These are phyloP conservation scores for Magallana angulata DNA, from an alignment of 1,140 invertebrate genomes.

Conservation along the genomic window DNA sequence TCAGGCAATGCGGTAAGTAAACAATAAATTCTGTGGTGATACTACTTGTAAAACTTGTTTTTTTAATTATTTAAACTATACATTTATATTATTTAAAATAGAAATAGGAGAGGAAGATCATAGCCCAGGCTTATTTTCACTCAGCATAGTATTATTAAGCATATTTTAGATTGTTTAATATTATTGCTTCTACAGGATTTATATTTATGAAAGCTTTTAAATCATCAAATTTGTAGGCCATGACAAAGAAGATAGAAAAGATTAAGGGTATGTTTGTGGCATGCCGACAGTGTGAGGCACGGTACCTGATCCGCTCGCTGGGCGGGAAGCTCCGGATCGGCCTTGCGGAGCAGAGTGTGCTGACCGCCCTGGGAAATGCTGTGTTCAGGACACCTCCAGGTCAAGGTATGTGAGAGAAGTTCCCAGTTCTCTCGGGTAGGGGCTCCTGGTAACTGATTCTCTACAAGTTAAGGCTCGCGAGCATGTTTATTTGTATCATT, in stretches of 20 bases:
- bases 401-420: conserved; percentile 68
- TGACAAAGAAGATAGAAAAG: conserved; percentile 93
- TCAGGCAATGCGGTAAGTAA: conserved; percentile 84
- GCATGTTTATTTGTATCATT: no score
- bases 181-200: no score
- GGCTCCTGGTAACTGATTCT: no score
- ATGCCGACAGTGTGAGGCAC: conserved; percentile 93
- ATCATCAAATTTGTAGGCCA: conserved; percentile 70
- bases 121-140: no score
- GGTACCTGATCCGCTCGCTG: conserved; percentile 94
- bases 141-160: no score
- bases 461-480: no score
- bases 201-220: background rate
- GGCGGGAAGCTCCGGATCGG: conserved; percentile 97
- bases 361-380: conserved; percentile 92
- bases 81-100: no score
- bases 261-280: conserved; percentile 96
- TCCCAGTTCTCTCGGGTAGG: background rate
- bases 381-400: conserved; percentile 82
- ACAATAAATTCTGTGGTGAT: no score
- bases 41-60: no score
- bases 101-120: no score
- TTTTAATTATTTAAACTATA: no score
- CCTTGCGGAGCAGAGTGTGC: conserved; percentile 96
- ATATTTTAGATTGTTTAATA: no score